These are phyloP conservation scores for Drosophila mayri DNA, from an alignment of 1,140 invertebrate species.

Conservation along the genomic window DNA sequence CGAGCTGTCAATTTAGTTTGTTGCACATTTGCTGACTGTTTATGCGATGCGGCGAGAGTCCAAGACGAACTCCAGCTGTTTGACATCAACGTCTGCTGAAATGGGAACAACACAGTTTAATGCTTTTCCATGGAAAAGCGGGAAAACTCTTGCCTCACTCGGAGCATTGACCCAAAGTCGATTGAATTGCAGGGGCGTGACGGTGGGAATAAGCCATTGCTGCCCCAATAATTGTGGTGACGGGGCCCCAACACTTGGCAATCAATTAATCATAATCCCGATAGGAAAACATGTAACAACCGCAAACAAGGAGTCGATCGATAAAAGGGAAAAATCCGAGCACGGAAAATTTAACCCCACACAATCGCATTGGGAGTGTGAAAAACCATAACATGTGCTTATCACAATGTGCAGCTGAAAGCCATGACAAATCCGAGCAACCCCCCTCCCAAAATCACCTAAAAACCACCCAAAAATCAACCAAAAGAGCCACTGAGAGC, in stretches of 20 bases:
- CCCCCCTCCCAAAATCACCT: constrained; percentile 23
- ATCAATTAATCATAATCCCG: constrained; percentile 80
- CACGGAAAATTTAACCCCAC: constrained; percentile 47
- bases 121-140: constrained; percentile 45
- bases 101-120: constrained; percentile 38
- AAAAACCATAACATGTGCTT: constrained; percentile 81
- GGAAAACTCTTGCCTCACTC: constrained; percentile 18
- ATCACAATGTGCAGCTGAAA: constrained; percentile 77
- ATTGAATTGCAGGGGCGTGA: constrained; percentile 66
- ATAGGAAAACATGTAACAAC: constrained; percentile 74
- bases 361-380: constrained; percentile 50
- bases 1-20: constrained; percentile 62
- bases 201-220: constrained; percentile 17
- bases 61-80: constrained; percentile 55
- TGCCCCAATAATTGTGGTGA: constrained; percentile 34
- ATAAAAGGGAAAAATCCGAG: constrained; percentile 59
- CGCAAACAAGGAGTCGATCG: constrained; percentile 64
- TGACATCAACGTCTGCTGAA: constrained; percentile 52
- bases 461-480: constrained; percentile 23
- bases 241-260: constrained; percentile 54
- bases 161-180: constrained; percentile 48
- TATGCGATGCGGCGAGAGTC: constrained; percentile 34
- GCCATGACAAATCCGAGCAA: constrained; percentile 76
- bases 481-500: constrained; percentile 4
- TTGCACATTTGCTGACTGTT: constrained; percentile 54